These are phyloP conservation scores for Hippopotamyrus pictus DNA, from an alignment of 2,797 vertebrate species.

Conservation along the genomic window DNA sequence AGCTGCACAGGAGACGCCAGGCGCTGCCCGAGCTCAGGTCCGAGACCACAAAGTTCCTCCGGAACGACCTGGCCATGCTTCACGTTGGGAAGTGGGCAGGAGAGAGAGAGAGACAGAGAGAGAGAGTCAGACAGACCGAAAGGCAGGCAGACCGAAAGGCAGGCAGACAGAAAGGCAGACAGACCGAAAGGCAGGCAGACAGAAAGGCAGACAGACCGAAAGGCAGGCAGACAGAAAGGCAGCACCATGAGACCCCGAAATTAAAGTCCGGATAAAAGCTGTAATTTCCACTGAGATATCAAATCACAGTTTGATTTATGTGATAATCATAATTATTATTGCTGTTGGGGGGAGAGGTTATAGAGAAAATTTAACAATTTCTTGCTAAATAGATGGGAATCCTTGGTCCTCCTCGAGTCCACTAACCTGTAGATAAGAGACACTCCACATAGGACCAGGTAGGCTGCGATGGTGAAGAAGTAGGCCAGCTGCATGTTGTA, in stretches of 20 bases:
- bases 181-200: background rate
- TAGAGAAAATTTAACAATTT: background rate
- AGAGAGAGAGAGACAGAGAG: background rate
- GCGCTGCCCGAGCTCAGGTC: slow-evolving; percentile 55
- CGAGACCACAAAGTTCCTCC: slow-evolving; percentile 66
- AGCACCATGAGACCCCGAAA: background rate
- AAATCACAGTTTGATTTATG: background rate
- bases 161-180: background rate
- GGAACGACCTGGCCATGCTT: slow-evolving; percentile 83
- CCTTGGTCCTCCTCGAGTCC: background rate
- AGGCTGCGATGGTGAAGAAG: slow-evolving; percentile 79
- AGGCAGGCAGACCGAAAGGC: background rate
- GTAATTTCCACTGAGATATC: background rate
- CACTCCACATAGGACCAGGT: slow-evolving; percentile 77
- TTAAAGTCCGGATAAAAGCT: background rate
- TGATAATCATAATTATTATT: background rate
- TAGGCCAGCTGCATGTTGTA: slow-evolving; percentile 91
- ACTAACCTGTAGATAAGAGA: slow-evolving; percentile 81
- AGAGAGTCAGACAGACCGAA: background rate
- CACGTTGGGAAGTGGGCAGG: slow-evolving; percentile 20
- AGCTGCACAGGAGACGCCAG: slow-evolving; percentile 79
- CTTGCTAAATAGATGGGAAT: background rate
- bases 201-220: no score
- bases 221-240: background rate
- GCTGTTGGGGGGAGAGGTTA: background rate